phyloP scores from a whole-genome alignment of 1,140 invertebrate genomes.

The Philotrypesis tridentata region DNA sequence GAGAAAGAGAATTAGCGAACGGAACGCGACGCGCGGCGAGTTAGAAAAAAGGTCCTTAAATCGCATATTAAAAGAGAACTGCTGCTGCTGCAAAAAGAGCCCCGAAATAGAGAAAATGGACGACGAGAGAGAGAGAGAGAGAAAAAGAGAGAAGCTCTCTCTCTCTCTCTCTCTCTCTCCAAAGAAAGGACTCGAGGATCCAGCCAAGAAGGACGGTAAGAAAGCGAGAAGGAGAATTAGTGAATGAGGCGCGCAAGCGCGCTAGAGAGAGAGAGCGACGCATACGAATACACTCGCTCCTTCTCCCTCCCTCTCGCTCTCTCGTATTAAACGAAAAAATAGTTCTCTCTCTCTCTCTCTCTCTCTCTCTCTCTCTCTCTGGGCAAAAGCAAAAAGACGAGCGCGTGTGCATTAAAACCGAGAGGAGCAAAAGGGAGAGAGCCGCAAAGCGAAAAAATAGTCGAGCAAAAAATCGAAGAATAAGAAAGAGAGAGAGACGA shows the following conservation, averaged over 20 bases:
- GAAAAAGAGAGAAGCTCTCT: no score
- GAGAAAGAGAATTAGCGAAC: slow-evolving; percentile 48
- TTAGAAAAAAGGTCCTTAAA: slow-evolving; percentile 41
- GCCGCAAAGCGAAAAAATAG: slow-evolving; percentile 15
- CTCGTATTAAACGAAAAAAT: slow-evolving; percentile 18
- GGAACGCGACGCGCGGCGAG: slow-evolving; percentile 37
- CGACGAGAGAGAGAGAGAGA: no score
- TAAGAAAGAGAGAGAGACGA: slow-evolving; percentile 17
- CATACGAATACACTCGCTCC: not conserved
- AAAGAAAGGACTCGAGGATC: slow-evolving; percentile 4
- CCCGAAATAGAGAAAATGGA: slow-evolving; percentile 21
- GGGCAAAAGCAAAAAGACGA: slow-evolving; percentile 8
- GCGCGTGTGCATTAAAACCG: slow-evolving; percentile 21
- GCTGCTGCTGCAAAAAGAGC: not conserved
- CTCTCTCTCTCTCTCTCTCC: no score
- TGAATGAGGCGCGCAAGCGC: slow-evolving; percentile 9
- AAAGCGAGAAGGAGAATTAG: slow-evolving; percentile 46
- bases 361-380: not conserved
- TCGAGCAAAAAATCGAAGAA: slow-evolving; percentile 31
- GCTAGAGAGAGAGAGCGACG: slow-evolving; percentile 22
- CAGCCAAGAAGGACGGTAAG: slow-evolving; percentile 39
- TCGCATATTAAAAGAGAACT: slow-evolving; percentile 32
- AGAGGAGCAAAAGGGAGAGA: not conserved
- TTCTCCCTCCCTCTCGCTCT: not conserved
- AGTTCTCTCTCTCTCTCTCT: not conserved